A percentile compares a stretch with the other conserved stretches of the same genome.
Conservation (phyloP, 2,888 invertebrate genomes). For the Lobophora halterata region DNA sequence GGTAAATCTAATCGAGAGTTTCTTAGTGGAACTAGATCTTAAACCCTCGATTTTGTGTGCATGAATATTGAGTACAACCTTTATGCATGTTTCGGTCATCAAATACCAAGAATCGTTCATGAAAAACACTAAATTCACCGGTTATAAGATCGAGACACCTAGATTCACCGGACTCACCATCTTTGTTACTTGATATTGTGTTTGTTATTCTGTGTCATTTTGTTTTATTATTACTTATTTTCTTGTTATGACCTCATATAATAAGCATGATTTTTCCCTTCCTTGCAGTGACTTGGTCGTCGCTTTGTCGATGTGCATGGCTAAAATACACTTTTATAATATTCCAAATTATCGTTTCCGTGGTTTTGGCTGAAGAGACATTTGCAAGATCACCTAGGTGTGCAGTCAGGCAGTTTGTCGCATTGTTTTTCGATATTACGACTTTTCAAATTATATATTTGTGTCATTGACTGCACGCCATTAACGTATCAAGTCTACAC, state of each 20-base stretch:
- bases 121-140: slow-evolving; percentile 43
- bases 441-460: slow-evolving; percentile 31
- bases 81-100: slow-evolving; percentile 54
- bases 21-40: slow-evolving; percentile 41
- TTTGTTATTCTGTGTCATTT: slow-evolving; percentile 51
- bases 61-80: slow-evolving; percentile 48
- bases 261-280: slow-evolving; percentile 66
- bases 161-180: slow-evolving; percentile 45
- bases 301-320: slow-evolving; percentile 75
- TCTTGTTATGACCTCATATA: slow-evolving; percentile 67
- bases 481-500: slow-evolving; percentile 63
- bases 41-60: slow-evolving; percentile 46
- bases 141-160: slow-evolving; percentile 36
- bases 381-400: slow-evolving; percentile 65
- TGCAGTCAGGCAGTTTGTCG: slow-evolving; percentile 54
- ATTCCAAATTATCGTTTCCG: slow-evolving; percentile 51
- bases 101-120: slow-evolving; percentile 41
- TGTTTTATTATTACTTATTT: slow-evolving; percentile 36
- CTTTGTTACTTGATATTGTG: slow-evolving; percentile 45
- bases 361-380: slow-evolving; percentile 49
- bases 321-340: slow-evolving; percentile 52
- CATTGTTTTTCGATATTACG: slow-evolving; percentile 25
- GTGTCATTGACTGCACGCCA: slow-evolving; percentile 65
- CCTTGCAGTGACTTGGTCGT: slow-evolving; percentile 44
- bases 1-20: slow-evolving; percentile 48